Percentiles rank a stretch among this genome's conserved stretches.
Evolutionary conservation across 2,797 vertebrate species (phyloP).

Genomic region (Sphenodon punctatus): DNA sequence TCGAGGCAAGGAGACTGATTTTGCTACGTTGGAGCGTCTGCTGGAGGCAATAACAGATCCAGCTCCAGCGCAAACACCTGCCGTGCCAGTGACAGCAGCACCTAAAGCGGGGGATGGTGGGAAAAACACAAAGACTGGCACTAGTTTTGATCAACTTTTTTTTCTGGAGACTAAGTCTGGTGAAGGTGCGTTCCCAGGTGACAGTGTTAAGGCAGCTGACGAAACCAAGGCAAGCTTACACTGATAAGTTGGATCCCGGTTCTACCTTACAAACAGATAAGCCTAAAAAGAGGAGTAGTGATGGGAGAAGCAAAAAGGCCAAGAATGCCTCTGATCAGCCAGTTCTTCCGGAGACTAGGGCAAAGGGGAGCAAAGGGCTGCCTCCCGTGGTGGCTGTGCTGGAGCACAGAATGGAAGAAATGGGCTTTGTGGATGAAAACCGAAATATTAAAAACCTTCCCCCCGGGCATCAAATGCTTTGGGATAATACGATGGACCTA

Average conservation of each 20-base stretch:
- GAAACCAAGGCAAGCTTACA: no score
- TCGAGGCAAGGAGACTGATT: not conserved
- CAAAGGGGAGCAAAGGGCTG: not conserved
- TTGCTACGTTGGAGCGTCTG: no score
- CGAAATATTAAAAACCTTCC: conserved; percentile 69
- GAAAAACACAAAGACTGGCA: not conserved
- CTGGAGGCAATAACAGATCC: not conserved
- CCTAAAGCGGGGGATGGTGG: fast-evolving
- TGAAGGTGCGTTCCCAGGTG: fast-evolving
- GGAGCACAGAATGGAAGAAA: not conserved
- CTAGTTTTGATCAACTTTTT: not conserved
- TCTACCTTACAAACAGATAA: not conserved
- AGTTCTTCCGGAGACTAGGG: not conserved
- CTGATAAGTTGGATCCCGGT: not conserved
- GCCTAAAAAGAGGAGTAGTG: conserved; percentile 24
- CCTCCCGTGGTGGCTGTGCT: not conserved
- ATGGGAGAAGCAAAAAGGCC: conserved; percentile 30
- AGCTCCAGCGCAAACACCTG: not conserved
- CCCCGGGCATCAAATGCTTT: not conserved
- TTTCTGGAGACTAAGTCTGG: conserved; percentile 21
- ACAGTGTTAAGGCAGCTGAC: no score
- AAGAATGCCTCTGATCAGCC: not conserved
- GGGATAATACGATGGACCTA: not conserved
- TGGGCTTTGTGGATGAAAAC: conserved; percentile 62
- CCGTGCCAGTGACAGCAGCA: not conserved